These are phyloP conservation scores for Heliothis peltigera DNA, from an alignment of 2,888 invertebrate genomes.

Conservation along the genomic window DNA sequence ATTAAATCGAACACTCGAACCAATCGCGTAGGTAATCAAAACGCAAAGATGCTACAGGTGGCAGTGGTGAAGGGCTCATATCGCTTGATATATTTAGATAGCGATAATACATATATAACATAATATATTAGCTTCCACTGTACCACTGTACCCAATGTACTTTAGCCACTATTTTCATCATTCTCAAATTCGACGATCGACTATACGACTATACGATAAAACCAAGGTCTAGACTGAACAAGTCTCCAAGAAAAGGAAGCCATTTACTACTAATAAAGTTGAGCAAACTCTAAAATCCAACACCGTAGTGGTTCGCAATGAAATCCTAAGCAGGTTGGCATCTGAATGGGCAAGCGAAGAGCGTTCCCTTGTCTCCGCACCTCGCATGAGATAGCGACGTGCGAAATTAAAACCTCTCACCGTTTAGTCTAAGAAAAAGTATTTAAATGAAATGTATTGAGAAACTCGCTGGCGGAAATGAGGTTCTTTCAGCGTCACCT, in stretches of 20 bases:
- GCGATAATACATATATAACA: no score
- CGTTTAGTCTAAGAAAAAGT: conserved; percentile 80
- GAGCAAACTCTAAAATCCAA: conserved; percentile 35
- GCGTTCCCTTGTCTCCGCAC: conserved; percentile 79
- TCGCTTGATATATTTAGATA: no score
- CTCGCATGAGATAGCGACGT: conserved; percentile 78
- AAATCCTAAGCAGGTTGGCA: conserved; percentile 57
- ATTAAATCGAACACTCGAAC: conserved; percentile 2
- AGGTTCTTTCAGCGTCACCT: conserved; percentile 84
- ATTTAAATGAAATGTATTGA: conserved; percentile 89
- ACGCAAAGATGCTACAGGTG: not conserved
- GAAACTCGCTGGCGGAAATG: conserved; percentile 86
- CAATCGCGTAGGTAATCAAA: not conserved
- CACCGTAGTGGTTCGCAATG: conserved; percentile 43
- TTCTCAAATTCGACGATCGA: not conserved
- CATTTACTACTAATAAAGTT: conserved; percentile 43
- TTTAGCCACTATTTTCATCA: no score
- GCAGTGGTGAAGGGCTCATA: not conserved
- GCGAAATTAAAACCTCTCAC: conserved; percentile 84
- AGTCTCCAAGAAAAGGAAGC: conserved; percentile 17
- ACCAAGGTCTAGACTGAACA: not conserved
- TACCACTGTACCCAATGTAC: no score
- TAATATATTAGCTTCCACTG: no score
- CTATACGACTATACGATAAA: no score
- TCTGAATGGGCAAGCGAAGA: conserved; percentile 65